phyloP scores from a whole-genome alignment of 1,140 invertebrate genomes.

The Elymnias hypermnestra region DNA sequence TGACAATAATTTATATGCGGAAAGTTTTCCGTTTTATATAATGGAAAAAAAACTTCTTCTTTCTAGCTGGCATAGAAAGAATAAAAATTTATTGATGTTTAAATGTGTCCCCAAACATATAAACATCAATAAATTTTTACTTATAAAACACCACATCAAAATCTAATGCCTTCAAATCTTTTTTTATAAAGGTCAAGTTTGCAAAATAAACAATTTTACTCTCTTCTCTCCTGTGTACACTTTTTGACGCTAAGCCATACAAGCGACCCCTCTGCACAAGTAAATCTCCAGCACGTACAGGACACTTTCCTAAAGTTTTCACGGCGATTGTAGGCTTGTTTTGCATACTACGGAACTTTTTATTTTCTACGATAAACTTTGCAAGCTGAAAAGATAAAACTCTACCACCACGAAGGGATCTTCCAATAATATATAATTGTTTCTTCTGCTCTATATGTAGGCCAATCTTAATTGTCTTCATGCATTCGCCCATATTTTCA shows the following conservation, averaged over 20 bases:
- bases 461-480: slow-evolving; percentile 31
- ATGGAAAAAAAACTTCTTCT: too few relatives aligned
- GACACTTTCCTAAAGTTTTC: slow-evolving; percentile 40
- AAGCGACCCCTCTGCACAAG: slow-evolving; percentile 39
- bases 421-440: slow-evolving; percentile 41
- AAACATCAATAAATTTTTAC: too few relatives aligned
- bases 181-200: slow-evolving; percentile 31
- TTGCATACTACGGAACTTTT: too few relatives aligned
- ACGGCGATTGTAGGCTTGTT: slow-evolving; percentile 57
- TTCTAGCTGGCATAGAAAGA: too few relatives aligned
- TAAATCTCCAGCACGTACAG: slow-evolving; percentile 49
- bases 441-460: slow-evolving; percentile 14
- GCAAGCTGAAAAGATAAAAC: slow-evolving; percentile 43
- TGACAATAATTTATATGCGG: too few relatives aligned
- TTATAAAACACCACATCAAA: neutral
- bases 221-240: slow-evolving; percentile 23
- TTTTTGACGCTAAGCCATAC: slow-evolving; percentile 45
- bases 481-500: slow-evolving; percentile 41
- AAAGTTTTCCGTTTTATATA: too few relatives aligned
- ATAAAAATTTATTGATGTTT: too few relatives aligned
- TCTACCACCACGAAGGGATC: slow-evolving; percentile 33
- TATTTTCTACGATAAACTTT: too few relatives aligned
- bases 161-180: slow-evolving; percentile 27
- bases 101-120: too few relatives aligned
- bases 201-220: slow-evolving; percentile 43